Percentiles rank a stretch among this genome's conserved stretches.
Evolutionary conservation across 1,140 invertebrate species (phyloP).

Genomic region (Palaemon carinicauda): DNA sequence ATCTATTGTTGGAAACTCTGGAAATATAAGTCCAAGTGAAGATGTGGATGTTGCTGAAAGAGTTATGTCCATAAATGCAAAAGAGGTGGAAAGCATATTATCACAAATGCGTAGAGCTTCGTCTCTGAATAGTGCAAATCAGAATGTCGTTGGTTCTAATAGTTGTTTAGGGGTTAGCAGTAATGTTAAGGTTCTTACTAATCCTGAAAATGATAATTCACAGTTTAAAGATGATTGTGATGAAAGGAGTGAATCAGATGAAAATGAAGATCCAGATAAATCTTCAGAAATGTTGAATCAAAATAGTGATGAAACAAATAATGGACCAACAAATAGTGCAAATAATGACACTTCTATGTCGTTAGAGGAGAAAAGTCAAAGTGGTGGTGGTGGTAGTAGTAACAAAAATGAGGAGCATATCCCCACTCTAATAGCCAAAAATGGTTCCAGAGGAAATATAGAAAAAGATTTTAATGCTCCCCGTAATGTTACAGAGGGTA

Average conservation of each 20-base stretch:
- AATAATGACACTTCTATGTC: slow-evolving; percentile 3
- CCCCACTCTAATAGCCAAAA: slow-evolving; percentile 5
- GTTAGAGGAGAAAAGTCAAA: slow-evolving; percentile 13
- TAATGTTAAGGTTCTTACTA: too few relatives aligned
- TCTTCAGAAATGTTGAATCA: background rate
- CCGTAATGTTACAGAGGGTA: background rate
- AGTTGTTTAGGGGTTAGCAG: too few relatives aligned
- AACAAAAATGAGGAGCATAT: background rate
- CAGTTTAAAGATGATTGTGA: background rate
- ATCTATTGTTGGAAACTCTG: too few relatives aligned
- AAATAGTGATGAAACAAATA: background rate
- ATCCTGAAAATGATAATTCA: too few relatives aligned
- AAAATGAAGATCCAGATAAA: background rate
- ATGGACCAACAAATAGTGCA: background rate
- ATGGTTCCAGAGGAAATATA: background rate
- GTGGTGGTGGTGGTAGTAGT: background rate
- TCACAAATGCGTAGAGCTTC: too few relatives aligned
- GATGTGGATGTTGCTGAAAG: too few relatives aligned
- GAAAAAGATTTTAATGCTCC: background rate
- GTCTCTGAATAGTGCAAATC: too few relatives aligned
- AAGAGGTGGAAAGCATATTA: too few relatives aligned
- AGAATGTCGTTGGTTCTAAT: too few relatives aligned
- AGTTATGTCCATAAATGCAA: too few relatives aligned
- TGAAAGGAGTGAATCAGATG: background rate
- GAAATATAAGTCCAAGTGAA: too few relatives aligned